Conservation (phyloP, 2,888 invertebrate genomes). For the Cordilura impudica region DNA sequence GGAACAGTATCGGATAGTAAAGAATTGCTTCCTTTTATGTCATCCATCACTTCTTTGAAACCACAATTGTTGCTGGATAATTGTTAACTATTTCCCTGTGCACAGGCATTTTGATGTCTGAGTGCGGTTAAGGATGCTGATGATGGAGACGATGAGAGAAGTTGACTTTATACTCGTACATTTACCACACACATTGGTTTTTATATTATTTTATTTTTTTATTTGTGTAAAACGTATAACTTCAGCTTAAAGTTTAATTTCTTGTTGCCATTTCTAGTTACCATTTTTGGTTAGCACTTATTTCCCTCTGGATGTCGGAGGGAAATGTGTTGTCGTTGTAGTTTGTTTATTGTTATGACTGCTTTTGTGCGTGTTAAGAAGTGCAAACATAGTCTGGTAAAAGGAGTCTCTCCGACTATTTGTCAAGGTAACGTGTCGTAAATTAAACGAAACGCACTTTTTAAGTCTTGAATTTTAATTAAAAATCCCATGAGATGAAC, state of each 20-base stretch:
- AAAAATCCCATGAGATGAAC: conserved; percentile 31
- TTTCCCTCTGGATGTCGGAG: conserved; percentile 31
- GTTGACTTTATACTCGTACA: not conserved
- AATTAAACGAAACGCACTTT: conserved; percentile 53
- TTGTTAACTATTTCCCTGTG: not conserved
- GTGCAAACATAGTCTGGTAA: conserved; percentile 38
- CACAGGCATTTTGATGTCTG: not conserved
- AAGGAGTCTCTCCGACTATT: conserved; percentile 36
- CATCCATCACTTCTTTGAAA: not conserved
- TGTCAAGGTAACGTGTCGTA: conserved; percentile 56
- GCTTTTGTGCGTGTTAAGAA: conserved; percentile 42
- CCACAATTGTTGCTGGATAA: not conserved
- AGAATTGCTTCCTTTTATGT: too few relatives aligned
- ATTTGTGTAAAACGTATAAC: not conserved
- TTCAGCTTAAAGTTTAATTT: conserved; percentile 43
- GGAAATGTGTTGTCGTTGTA: conserved; percentile 19
- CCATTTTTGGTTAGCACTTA: conserved; percentile 53
- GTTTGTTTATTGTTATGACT: conserved; percentile 49
- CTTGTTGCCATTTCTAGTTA: conserved; percentile 37
- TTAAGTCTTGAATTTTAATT: conserved; percentile 56
- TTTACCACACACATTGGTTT: conserved; percentile 41
- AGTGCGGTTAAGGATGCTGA: not conserved
- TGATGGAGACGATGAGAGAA: not conserved
- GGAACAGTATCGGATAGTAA: too few relatives aligned
- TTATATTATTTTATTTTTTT: conserved; percentile 3